A percentile compares a stretch with the other conserved stretches of the same genome.
These are phyloP conservation scores for Tragulus kanchil DNA, from an alignment of 2,113 vertebrate genomes.

Conservation along the genomic window DNA sequence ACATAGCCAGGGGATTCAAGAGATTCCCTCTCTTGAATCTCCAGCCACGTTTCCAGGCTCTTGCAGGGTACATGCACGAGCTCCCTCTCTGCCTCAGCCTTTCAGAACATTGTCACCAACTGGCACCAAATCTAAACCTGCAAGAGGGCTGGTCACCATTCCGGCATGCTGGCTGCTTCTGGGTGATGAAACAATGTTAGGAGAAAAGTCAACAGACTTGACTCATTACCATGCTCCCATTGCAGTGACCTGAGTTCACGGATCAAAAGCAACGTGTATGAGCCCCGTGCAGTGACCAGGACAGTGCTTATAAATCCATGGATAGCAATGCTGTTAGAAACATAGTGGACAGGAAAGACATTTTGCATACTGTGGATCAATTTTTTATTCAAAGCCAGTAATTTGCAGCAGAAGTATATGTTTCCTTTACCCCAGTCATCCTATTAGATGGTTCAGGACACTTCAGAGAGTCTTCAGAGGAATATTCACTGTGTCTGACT, in stretches of 20 bases:
- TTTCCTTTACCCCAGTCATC: neutral
- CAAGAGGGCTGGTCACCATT: no score
- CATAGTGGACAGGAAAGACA: neutral
- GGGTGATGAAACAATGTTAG: neutral
- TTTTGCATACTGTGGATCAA: neutral
- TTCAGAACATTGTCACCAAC: neutral
- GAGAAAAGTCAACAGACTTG: neutral
- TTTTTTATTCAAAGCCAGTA: neutral
- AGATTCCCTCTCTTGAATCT: neutral
- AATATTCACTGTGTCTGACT: neutral
- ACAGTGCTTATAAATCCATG: no score
- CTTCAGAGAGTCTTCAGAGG: neutral
- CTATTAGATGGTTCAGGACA: neutral
- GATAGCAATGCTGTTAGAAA: neutral
- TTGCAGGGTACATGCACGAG: neutral
- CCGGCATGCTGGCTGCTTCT: neutral
- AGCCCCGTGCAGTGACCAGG: no score
- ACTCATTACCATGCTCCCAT: neutral
- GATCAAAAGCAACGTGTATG: neutral
- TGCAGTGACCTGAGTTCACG: rapidly evolving
- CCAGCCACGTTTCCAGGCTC: rapidly evolving
- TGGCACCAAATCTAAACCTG: neutral
- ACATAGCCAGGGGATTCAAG: neutral
- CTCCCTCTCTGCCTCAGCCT: neutral
- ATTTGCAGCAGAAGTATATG: neutral